phyloP scores from a whole-genome alignment of 2,113 vertebrate genomes.

The Peromyscus maniculatus region DNA sequence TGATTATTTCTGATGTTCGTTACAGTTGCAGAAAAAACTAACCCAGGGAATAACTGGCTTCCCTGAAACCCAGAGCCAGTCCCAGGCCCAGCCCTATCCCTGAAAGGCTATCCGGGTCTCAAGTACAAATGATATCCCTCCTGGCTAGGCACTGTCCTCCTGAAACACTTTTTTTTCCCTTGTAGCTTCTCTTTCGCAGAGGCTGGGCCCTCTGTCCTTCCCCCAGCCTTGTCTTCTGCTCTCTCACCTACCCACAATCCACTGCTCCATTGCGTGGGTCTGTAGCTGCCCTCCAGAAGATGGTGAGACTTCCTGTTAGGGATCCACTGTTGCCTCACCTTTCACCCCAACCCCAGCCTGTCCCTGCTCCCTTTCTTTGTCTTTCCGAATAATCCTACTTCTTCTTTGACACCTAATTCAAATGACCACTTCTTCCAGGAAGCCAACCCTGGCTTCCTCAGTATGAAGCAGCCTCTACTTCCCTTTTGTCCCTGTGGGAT shows the following conservation, averaged over 20 bases:
- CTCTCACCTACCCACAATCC: neutral
- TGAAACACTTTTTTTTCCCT: neutral
- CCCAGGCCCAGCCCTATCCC: too few relatives aligned
- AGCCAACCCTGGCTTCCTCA: neutral
- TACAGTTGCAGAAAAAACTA: neutral
- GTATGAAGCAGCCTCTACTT: neutral
- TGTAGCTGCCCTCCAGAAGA: neutral
- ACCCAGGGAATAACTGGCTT: neutral
- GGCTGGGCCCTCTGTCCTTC: neutral
- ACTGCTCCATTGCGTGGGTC: neutral
- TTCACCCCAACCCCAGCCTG: neutral
- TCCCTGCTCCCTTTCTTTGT: neutral
- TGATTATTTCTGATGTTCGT: neutral
- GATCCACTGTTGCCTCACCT: neutral
- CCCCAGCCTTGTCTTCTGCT: accelerated
- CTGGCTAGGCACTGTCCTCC: neutral
- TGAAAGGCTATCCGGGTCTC: neutral
- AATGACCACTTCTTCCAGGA: neutral
- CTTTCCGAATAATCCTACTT: neutral
- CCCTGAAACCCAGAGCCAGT: neutral
- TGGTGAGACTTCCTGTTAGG: neutral
- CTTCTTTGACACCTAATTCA: neutral
- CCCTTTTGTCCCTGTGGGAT: neutral
- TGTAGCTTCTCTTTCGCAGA: neutral
- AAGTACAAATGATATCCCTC: accelerated